Evolutionary conservation across 2,113 vertebrate genomes (phyloP).

Genomic region (Solea solea): DNA sequence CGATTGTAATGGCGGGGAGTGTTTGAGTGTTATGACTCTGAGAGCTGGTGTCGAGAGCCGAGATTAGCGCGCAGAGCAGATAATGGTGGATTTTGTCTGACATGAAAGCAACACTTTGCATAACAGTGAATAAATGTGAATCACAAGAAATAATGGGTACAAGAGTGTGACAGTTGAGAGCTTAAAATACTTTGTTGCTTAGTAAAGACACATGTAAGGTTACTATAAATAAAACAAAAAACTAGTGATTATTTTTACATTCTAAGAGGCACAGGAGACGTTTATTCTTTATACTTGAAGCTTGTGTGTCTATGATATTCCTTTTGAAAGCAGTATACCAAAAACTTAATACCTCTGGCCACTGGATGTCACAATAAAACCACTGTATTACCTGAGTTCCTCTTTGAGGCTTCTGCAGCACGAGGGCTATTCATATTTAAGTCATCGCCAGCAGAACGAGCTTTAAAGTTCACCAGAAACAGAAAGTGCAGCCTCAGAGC

Average conservation of each 20-base stretch:
- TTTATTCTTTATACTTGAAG: too few relatives aligned
- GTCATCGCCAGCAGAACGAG: too few relatives aligned
- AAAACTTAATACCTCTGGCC: too few relatives aligned
- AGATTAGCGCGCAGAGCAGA: slow-evolving; percentile 46
- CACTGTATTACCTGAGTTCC: neutral
- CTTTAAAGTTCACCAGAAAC: too few relatives aligned
- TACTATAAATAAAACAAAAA: neutral
- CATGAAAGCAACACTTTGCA: slow-evolving; percentile 24
- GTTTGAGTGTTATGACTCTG: slow-evolving; percentile 4
- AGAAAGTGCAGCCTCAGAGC: too few relatives aligned
- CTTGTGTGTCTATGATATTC: too few relatives aligned
- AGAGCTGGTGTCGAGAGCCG: slow-evolving; percentile 9
- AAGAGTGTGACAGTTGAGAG: neutral
- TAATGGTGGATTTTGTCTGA: slow-evolving; percentile 50
- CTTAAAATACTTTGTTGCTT: neutral
- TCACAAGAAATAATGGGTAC: neutral
- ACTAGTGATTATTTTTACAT: too few relatives aligned
- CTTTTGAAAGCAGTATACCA: too few relatives aligned
- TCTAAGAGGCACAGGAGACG: too few relatives aligned
- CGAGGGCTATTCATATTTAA: neutral
- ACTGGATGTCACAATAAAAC: too few relatives aligned
- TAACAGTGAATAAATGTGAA: slow-evolving; percentile 33
- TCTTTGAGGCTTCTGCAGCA: slow-evolving; percentile 1
- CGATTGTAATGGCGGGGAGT: slow-evolving; percentile 9
- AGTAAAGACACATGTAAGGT: neutral